phyloP scores from a whole-genome alignment of 2,888 invertebrate genomes.

The Cremastinae sp. region DNA sequence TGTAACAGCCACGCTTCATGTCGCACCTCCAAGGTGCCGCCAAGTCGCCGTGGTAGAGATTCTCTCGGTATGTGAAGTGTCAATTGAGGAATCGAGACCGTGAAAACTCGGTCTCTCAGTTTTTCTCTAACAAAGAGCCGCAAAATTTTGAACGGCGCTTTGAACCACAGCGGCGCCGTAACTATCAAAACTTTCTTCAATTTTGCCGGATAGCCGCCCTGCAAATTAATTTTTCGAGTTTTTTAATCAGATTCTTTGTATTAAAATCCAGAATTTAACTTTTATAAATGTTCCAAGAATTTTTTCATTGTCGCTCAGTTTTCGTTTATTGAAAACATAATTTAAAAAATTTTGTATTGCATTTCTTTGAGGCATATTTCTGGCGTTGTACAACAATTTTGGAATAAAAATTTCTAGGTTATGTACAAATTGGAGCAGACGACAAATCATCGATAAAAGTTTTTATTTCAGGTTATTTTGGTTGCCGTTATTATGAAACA shows the following conservation, averaged over 20 bases:
- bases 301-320: too few species aligned
- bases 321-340: too few species aligned
- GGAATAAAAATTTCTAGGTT: too few species aligned
- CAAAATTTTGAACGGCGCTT: slow-evolving; percentile 97
- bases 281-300: too few species aligned
- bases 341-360: too few species aligned
- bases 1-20: slow-evolving; percentile 93
- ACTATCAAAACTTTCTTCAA: slow-evolving; percentile 98
- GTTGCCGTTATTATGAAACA: too few species aligned
- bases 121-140: slow-evolving; percentile 97
- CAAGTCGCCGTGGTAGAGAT: slow-evolving; percentile 93
- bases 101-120: slow-evolving; percentile 96
- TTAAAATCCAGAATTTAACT: too few species aligned
- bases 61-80: slow-evolving; percentile 93
- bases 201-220: slow-evolving; percentile 98
- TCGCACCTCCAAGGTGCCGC: slow-evolving; percentile 92
- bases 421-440: too few species aligned
- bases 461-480: too few species aligned
- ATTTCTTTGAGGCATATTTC: too few species aligned
- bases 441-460: neutral
- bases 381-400: too few species aligned
- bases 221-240: slow-evolving; percentile 62
- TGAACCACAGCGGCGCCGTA: slow-evolving; percentile 98
- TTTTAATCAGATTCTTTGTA: too few species aligned
- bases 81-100: slow-evolving; percentile 94